phyloP scores from a whole-genome alignment of 2,797 vertebrate genomes.

The Epinephelus awoara region DNA sequence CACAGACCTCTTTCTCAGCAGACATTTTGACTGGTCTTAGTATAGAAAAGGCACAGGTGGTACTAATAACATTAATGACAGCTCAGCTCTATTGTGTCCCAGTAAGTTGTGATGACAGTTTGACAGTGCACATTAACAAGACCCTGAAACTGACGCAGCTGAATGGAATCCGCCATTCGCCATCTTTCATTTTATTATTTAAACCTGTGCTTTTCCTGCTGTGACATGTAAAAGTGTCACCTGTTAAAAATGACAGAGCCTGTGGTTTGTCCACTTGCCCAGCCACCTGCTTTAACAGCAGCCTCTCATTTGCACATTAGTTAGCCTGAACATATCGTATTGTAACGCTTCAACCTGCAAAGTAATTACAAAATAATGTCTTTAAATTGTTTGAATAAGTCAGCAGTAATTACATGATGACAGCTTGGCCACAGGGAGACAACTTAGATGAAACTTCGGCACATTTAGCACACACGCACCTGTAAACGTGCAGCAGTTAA shows the following conservation, averaged over 20 bases:
- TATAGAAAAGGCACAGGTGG: background rate
- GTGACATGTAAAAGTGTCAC: too few species aligned
- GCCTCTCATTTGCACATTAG: background rate
- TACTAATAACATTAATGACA: background rate
- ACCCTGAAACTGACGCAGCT: background rate
- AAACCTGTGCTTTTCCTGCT: too few species aligned
- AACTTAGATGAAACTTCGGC: constrained; percentile 28
- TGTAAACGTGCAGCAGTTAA: constrained; percentile 35
- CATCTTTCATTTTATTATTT: background rate
- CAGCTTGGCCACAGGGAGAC: background rate
- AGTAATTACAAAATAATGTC: constrained; percentile 16
- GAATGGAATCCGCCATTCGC: background rate
- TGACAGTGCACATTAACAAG: background rate
- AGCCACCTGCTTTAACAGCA: background rate
- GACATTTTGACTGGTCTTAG: background rate
- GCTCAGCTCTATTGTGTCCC: background rate
- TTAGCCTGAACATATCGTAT: background rate
- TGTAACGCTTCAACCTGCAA: background rate
- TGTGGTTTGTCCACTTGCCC: background rate
- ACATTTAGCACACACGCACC: constrained; percentile 36
- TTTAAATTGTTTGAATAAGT: constrained; percentile 20
- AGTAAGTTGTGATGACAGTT: background rate
- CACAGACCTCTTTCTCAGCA: background rate
- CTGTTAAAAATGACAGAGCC: background rate
- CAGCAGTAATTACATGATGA: constrained; percentile 17